These are phyloP conservation scores for Platalea minor DNA, from an alignment of 2,797 vertebrate genomes.

Conservation along the genomic window DNA sequence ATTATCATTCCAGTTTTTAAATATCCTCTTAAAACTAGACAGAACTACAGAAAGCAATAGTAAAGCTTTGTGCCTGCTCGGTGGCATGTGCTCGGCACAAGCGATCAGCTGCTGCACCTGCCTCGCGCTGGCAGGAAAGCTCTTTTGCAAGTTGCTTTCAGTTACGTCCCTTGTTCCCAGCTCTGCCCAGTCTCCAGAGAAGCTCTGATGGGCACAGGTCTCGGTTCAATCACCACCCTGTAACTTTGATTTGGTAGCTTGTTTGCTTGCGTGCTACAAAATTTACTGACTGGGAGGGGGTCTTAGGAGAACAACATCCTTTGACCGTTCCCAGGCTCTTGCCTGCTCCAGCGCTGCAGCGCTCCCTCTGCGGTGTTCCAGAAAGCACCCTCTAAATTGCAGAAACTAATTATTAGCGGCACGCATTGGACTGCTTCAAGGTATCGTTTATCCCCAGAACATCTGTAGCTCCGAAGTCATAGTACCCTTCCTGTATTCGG, in stretches of 20 bases:
- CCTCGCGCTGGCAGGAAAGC: not conserved
- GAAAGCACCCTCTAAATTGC: not conserved
- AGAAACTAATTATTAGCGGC: not conserved
- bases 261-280: not conserved
- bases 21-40: conserved; percentile 33
- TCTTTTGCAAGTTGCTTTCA: conserved; percentile 11
- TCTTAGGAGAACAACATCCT: not conserved
- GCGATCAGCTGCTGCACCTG: conserved; percentile 35
- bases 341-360: fast-evolving
- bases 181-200: not conserved
- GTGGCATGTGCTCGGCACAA: conserved; percentile 1
- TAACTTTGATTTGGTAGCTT: not conserved
- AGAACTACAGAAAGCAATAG: conserved; percentile 48
- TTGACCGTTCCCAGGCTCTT: not conserved
- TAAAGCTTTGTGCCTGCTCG: conserved; percentile 31
- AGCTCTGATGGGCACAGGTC: not conserved
- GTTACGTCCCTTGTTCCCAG: not conserved
- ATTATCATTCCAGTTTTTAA: conserved; percentile 57
- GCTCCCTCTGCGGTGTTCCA: fast-evolving
- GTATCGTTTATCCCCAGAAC: not conserved
- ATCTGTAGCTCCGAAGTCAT: not conserved
- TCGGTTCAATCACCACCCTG: not conserved
- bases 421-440: not conserved
- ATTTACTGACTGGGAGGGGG: not conserved
- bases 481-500: not conserved